These are phyloP conservation scores for Bombyx huttoni DNA, from an alignment of 2,888 invertebrate species.

Conservation along the genomic window DNA sequence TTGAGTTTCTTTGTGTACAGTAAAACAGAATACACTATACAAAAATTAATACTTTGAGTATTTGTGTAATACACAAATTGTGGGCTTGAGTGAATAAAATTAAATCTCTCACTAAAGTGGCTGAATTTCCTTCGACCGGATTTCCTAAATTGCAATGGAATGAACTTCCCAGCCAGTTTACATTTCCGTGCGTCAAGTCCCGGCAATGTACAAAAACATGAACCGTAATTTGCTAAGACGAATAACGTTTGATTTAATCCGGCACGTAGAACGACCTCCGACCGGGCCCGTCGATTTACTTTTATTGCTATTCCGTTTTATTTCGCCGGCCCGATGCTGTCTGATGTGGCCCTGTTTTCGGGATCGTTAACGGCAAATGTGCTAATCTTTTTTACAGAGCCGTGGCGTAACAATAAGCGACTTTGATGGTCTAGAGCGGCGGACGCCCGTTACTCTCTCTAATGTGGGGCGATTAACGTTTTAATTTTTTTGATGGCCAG, in stretches of 20 bases:
- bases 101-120: slow-evolving; percentile 6
- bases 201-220: slow-evolving; percentile 52
- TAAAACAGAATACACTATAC: too few species aligned
- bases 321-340: slow-evolving; percentile 42
- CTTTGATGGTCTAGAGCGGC: slow-evolving; percentile 37
- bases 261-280: slow-evolving; percentile 47
- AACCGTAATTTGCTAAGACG: slow-evolving; percentile 67
- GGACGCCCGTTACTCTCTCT: slow-evolving; percentile 38
- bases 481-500: slow-evolving; percentile 31
- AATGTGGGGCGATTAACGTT: slow-evolving; percentile 46
- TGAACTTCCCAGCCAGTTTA: slow-evolving; percentile 37
- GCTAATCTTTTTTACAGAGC: slow-evolving; percentile 64
- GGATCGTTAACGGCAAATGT: slow-evolving; percentile 65
- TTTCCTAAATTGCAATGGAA: slow-evolving; percentile 41
- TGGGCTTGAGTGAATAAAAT: not conserved
- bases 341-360: slow-evolving; percentile 63
- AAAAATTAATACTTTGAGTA: not conserved
- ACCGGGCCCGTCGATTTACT: slow-evolving; percentile 60
- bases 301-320: slow-evolving; percentile 69
- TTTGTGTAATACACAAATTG: not conserved
- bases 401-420: slow-evolving; percentile 46
- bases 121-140: slow-evolving; percentile 23
- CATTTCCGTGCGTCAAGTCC: slow-evolving; percentile 45
- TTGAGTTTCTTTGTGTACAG: not conserved
- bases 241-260: slow-evolving; percentile 70